These are phyloP conservation scores for Brachyhypopomus occidentalis DNA, from an alignment of 2,113 vertebrate genomes.

Conservation along the genomic window DNA sequence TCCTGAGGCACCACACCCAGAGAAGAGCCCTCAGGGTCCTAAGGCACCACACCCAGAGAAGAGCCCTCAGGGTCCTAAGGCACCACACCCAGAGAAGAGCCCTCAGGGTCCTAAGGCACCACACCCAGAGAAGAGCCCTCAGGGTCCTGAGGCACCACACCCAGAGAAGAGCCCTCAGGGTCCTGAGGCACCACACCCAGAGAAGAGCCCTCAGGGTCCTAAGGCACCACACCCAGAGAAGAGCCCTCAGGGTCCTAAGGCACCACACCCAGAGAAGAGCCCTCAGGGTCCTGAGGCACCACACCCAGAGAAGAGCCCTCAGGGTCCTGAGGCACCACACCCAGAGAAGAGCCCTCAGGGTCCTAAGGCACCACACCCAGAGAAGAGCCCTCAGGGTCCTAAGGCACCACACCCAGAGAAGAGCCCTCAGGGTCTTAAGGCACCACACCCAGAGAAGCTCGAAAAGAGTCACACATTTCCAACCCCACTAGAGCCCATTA, in stretches of 20 bases:
- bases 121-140: conserved; percentile 58
- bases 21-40: too few species aligned
- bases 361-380: too few species aligned
- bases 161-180: conserved; percentile 49
- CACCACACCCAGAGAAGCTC: conserved; percentile 53
- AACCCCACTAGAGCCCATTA: conserved; percentile 27
- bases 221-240: too few species aligned
- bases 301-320: conserved; percentile 46
- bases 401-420: too few species aligned
- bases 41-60: conserved; percentile 58
- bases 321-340: conserved; percentile 33
- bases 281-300: conserved; percentile 30
- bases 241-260: conserved; percentile 44
- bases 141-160: too few species aligned
- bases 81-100: conserved; percentile 58
- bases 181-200: too few species aligned
- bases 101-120: too few species aligned
- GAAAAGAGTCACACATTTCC: conserved; percentile 49
- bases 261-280: too few species aligned
- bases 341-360: conserved; percentile 42
- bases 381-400: conserved; percentile 38
- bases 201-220: conserved; percentile 38
- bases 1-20: too few species aligned
- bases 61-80: too few species aligned
- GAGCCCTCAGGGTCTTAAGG: conserved; percentile 43